Evolutionary conservation across 2,113 vertebrate genomes (phyloP).

Genomic region (Cinclus mexicanus): DNA sequence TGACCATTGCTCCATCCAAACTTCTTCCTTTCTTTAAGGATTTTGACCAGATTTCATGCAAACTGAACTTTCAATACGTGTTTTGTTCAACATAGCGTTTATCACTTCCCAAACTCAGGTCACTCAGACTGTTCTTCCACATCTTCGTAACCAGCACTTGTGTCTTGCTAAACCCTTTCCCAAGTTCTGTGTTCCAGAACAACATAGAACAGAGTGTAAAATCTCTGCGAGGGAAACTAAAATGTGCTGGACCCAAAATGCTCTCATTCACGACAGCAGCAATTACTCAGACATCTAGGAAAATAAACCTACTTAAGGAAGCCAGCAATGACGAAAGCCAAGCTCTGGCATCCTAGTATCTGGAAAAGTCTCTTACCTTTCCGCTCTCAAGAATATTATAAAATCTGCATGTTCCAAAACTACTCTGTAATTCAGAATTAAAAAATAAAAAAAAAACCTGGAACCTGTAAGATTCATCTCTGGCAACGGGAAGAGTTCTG

Average conservation of each 20-base stretch:
- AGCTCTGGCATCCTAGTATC: neutral
- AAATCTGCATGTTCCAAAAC: neutral
- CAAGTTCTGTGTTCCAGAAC: accelerated
- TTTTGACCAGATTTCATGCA: neutral
- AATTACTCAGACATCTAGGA: neutral
- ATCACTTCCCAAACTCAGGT: accelerated
- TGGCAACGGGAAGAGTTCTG: neutral
- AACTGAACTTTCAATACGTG: neutral
- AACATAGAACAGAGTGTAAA: neutral
- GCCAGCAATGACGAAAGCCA: neutral
- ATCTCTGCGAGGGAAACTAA: neutral
- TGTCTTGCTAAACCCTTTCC: neutral
- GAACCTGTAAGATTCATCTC: neutral
- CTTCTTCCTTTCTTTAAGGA: neutral
- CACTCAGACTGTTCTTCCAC: accelerated
- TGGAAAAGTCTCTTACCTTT: neutral
- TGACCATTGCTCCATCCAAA: neutral
- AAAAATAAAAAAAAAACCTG: neutral
- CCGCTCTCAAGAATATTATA: neutral
- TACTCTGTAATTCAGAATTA: neutral
- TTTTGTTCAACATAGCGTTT: neutral
- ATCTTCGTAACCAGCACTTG: neutral
- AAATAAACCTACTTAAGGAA: neutral
- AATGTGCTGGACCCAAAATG: neutral
- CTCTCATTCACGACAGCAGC: neutral